These are phyloP conservation scores for Pteropus rufus DNA, from an alignment of 2,797 vertebrate genomes.

Conservation along the genomic window DNA sequence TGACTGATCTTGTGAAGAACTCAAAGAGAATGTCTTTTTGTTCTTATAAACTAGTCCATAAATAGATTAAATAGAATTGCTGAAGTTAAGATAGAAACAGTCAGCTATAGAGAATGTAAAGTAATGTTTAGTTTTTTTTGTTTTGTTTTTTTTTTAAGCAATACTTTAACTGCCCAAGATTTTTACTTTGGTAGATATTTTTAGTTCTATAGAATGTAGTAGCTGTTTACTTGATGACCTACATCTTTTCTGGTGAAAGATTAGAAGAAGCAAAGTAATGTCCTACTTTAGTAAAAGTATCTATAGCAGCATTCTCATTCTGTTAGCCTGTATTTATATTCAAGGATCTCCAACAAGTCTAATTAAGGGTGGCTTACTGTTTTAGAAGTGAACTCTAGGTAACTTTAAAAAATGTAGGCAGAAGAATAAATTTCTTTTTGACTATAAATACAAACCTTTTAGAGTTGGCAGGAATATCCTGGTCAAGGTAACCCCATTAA, in stretches of 20 bases:
- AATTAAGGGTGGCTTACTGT: conserved; percentile 74
- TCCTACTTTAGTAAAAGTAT: conserved; percentile 77
- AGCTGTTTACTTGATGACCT: conserved; percentile 79
- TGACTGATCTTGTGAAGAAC: conserved; percentile 39
- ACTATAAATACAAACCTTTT: not conserved
- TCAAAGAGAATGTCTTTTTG: conserved; percentile 39
- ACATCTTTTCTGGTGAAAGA: conserved; percentile 79
- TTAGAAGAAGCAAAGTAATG: conserved; percentile 82
- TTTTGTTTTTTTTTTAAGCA: not conserved
- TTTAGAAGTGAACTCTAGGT: conserved; percentile 57
- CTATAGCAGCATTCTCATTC: conserved; percentile 70
- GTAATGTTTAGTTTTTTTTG: not conserved
- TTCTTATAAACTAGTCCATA: not conserved
- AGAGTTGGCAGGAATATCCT: not conserved
- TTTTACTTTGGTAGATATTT: conserved; percentile 34
- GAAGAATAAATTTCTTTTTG: not conserved
- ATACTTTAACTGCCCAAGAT: not conserved
- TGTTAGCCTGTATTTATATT: conserved; percentile 74
- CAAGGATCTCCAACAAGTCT: conserved; percentile 63
- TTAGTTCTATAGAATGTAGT: conserved; percentile 58
- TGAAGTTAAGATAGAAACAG: not conserved
- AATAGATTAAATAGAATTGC: not conserved
- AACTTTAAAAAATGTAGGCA: not conserved
- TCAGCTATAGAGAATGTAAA: not conserved
- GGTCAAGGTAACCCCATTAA: not conserved